Evolutionary conservation across 2,797 vertebrate genomes (phyloP).

Genomic region (Argya squamiceps): DNA sequence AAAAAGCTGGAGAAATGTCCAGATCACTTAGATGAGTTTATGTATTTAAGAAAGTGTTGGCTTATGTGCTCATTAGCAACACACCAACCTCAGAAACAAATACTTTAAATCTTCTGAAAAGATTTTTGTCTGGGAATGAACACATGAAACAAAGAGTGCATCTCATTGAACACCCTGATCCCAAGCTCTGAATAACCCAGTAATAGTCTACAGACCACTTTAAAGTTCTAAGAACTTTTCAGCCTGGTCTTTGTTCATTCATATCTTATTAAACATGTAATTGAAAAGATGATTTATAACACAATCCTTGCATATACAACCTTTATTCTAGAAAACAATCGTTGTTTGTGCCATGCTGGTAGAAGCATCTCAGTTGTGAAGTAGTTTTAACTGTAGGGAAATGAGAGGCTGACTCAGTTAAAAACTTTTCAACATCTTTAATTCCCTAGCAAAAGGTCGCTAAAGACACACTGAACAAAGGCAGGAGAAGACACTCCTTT

Average conservation of each 20-base stretch:
- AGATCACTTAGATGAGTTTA: background rate
- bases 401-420: background rate
- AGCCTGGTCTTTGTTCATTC: background rate
- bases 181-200: background rate
- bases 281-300: background rate
- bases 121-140: background rate
- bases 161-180: background rate
- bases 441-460: background rate
- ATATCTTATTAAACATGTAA: background rate
- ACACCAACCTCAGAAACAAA: background rate
- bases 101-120: background rate
- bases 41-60: background rate
- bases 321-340: slow-evolving; percentile 11
- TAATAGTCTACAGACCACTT: background rate
- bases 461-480: background rate
- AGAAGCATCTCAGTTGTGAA: background rate
- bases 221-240: background rate
- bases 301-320: background rate
- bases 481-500: background rate
- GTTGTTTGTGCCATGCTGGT: background rate
- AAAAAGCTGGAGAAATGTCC: background rate
- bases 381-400: background rate
- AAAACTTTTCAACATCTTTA: background rate
- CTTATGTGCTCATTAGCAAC: background rate
- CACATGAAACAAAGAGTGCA: background rate